phyloP scores from a whole-genome alignment of 2,113 vertebrate species.

The Stigmatopora argus region DNA sequence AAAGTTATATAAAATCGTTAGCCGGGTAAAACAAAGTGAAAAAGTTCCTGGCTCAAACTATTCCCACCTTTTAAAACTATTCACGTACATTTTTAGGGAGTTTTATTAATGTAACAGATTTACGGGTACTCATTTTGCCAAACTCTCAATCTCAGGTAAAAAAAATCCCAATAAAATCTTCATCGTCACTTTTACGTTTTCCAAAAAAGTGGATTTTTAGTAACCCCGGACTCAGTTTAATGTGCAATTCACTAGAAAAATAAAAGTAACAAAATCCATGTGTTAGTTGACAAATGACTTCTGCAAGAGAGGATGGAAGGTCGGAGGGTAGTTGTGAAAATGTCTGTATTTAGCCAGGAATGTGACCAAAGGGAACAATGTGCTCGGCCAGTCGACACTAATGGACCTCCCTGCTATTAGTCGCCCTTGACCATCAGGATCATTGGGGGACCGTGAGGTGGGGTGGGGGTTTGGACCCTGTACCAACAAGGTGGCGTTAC shows the following conservation, averaged over 20 bases:
- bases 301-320: constrained; percentile 23
- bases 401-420: constrained; percentile 63
- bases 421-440: constrained; percentile 57
- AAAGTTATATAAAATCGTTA: not conserved
- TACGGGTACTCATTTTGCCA: too few relatives aligned
- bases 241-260: not conserved
- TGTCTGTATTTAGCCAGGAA: constrained; percentile 66
- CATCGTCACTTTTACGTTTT: too few relatives aligned
- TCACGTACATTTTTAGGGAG: too few relatives aligned
- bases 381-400: constrained; percentile 64
- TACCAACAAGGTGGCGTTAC: constrained; percentile 44
- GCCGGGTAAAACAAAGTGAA: not conserved
- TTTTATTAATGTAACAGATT: too few relatives aligned
- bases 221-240: not conserved
- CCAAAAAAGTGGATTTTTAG: not conserved
- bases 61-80: not conserved
- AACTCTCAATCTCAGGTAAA: too few relatives aligned
- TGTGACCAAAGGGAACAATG: constrained; percentile 67
- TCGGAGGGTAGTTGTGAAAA: constrained; percentile 47
- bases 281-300: constrained; percentile 55
- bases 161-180: too few relatives aligned
- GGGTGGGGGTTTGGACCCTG: constrained; percentile 9
- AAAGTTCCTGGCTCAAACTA: not conserved
- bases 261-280: not conserved
- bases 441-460: not conserved